Percentiles rank a stretch among this genome's conserved stretches.
Conservation (phyloP, 1,140 invertebrate genomes). For the Odontomachus brunneus region DNA sequence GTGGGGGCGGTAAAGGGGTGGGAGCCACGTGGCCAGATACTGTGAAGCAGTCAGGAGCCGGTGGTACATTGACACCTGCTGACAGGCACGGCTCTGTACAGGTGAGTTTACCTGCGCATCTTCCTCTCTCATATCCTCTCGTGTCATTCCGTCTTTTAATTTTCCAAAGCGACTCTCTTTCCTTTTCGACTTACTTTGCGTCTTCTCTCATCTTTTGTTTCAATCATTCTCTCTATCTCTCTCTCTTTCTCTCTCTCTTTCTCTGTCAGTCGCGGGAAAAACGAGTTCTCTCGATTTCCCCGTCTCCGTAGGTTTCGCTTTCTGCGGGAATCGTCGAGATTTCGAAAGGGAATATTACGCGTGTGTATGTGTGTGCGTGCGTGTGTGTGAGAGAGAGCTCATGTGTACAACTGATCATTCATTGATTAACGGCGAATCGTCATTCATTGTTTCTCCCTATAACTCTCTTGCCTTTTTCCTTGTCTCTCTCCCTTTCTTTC, state of each 20-base stretch:
- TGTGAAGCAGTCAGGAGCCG: slow-evolving; percentile 88
- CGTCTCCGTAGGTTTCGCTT: neutral
- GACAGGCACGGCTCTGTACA: slow-evolving; percentile 97
- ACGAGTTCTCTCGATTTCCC: neutral
- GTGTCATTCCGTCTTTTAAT: slow-evolving; percentile 15
- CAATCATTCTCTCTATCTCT: neutral
- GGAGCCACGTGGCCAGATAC: slow-evolving; percentile 87
- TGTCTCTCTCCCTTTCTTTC: slow-evolving; percentile 13
- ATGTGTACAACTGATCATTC: too few species aligned
- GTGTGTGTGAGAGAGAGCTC: too few species aligned
- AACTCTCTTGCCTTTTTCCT: slow-evolving; percentile 3
- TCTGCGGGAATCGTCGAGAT: neutral
- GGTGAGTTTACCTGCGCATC: slow-evolving; percentile 87
- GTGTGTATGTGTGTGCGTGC: neutral
- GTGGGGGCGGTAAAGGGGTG: slow-evolving; percentile 87
- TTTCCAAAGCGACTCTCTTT: slow-evolving; percentile 12
- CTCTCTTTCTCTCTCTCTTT: neutral
- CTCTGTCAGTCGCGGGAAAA: neutral
- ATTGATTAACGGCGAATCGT: slow-evolving; percentile 30
- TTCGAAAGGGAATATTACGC: neutral
- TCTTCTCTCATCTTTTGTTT: slow-evolving; percentile 34
- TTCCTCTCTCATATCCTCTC: slow-evolving; percentile 60
- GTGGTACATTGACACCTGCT: slow-evolving; percentile 93
- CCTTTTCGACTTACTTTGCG: slow-evolving; percentile 43
- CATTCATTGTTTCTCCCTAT: slow-evolving; percentile 4